These are phyloP conservation scores for Anabacerthia variegaticeps DNA, from an alignment of 2,797 vertebrate species.

Conservation along the genomic window DNA sequence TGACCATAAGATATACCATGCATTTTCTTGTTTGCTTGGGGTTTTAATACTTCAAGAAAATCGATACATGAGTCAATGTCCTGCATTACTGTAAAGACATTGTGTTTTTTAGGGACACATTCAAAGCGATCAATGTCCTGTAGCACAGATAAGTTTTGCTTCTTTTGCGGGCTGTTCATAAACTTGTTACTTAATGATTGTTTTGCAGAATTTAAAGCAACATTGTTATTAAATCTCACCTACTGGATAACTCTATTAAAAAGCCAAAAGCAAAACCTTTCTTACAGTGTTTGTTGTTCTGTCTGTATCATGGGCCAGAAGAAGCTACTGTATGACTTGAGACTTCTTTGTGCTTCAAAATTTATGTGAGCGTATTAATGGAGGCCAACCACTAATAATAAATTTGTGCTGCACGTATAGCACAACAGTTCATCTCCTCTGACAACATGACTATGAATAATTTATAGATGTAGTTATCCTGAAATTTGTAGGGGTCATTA, in stretches of 20 bases:
- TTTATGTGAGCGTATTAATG: conserved; percentile 49
- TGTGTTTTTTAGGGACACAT: background rate
- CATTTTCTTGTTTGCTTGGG: background rate
- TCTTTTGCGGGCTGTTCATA: background rate
- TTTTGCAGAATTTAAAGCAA: background rate
- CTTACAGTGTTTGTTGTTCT: background rate
- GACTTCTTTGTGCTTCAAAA: background rate
- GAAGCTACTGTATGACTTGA: background rate
- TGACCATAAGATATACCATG: accelerated
- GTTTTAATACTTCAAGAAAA: background rate
- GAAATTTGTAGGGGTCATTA: conserved; percentile 73
- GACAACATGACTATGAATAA: conserved; percentile 65
- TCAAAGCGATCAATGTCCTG: accelerated
- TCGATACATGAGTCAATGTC: background rate
- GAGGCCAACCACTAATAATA: conserved; percentile 20
- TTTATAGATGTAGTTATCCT: conserved; percentile 69
- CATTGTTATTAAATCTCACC: background rate
- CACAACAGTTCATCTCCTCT: conserved; percentile 49
- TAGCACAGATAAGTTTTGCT: background rate
- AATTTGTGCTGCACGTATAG: conserved; percentile 17
- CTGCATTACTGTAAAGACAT: background rate
- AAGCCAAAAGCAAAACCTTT: background rate
- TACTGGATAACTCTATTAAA: background rate
- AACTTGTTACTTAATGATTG: background rate
- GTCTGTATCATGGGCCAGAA: background rate